Evolutionary conservation across 64 coral and sea anemone species (phyloP).

Genomic region (Cladopsammia gracilis): DNA sequence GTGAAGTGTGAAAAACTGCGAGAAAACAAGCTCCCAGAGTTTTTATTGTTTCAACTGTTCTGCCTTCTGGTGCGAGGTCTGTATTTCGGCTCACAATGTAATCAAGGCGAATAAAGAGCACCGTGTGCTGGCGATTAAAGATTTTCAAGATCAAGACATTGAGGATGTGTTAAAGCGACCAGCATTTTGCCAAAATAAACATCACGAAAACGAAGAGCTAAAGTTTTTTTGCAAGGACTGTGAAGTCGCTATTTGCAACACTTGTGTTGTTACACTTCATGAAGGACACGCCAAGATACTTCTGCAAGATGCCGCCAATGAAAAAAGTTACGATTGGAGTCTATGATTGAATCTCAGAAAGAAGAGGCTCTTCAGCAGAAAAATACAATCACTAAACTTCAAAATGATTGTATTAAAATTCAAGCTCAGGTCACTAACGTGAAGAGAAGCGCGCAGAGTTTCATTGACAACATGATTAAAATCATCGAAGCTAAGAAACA

Average conservation of each 20-base stretch:
- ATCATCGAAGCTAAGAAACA: not conserved
- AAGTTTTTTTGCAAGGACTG: not conserved
- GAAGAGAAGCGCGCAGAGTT: not conserved
- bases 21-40: not conserved
- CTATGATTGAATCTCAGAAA: not conserved
- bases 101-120: not conserved
- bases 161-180: not conserved
- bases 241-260: not conserved
- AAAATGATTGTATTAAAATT: not conserved
- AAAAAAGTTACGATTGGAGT: not conserved
- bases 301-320: not conserved
- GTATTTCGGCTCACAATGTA: not conserved
- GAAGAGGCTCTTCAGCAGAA: not conserved
- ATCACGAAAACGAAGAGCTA: not conserved
- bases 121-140: constrained; percentile 1
- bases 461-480: not conserved
- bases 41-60: not conserved
- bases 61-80: not conserved
- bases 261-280: not conserved
- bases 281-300: not conserved
- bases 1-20: constrained; percentile 6
- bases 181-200: not conserved
- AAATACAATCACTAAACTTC: not conserved
- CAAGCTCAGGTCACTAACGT: not conserved
- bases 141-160: constrained; percentile 12